These are phyloP conservation scores for Percina caprodes DNA, from an alignment of 2,113 vertebrate genomes.

Conservation along the genomic window DNA sequence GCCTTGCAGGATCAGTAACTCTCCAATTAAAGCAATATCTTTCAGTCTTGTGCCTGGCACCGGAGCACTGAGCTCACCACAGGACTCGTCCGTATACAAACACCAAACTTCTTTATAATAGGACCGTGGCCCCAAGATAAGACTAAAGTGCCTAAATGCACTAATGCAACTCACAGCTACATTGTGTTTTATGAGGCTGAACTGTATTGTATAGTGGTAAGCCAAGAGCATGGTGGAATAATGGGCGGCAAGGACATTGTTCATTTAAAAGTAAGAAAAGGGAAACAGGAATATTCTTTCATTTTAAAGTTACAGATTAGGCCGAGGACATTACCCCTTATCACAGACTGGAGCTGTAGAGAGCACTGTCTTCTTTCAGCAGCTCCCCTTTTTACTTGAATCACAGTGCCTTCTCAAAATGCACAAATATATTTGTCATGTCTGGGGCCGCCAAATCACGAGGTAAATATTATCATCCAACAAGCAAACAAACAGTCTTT, in stretches of 20 bases:
- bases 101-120: constrained; percentile 66
- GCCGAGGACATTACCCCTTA: constrained; percentile 67
- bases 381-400: constrained; percentile 43
- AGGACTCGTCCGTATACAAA: constrained; percentile 66
- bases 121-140: constrained; percentile 61
- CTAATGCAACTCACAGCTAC: constrained; percentile 59
- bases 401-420: constrained; percentile 72
- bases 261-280: constrained; percentile 66
- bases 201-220: constrained; percentile 55
- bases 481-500: constrained; percentile 85
- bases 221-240: constrained; percentile 53
- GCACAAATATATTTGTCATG: constrained; percentile 83
- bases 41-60: constrained; percentile 73
- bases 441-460: constrained; percentile 74
- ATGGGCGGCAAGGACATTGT: constrained; percentile 44
- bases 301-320: constrained; percentile 71
- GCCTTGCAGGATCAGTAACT: constrained; percentile 85
- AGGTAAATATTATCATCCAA: constrained; percentile 86
- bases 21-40: constrained; percentile 85
- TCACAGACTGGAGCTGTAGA: constrained; percentile 55
- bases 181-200: constrained; percentile 70
- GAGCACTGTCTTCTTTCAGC: constrained; percentile 51
- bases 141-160: constrained; percentile 69
- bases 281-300: constrained; percentile 60
- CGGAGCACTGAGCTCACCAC: constrained; percentile 67